Base-by-base conservation (phyloP, 2,888 invertebrate species). In the Adelphocoris suturalis region DNA sequence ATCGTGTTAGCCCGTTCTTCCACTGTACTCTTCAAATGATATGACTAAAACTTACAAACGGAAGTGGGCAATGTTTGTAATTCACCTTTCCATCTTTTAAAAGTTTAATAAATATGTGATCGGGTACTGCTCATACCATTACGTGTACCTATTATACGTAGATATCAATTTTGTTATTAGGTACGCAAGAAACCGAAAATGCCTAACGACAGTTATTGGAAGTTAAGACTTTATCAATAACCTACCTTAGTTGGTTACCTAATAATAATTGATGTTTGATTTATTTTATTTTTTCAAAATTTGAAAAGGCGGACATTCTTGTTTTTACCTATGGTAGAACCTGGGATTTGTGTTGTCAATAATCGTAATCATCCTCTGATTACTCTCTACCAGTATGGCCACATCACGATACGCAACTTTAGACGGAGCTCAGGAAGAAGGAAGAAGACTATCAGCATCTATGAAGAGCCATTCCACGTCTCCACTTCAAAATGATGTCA, bases 21-120 rank as follows among this genome's bases (percentile, higher is more conserved):
- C n/a, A n/a, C n/a, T n/a, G n/a, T n/a, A n/a, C n/a, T n/a, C n/a
- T n/a, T n/a, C n/a, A n/a, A n/a, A n/a, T 37, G 3, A 2, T 7
- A 52, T 11, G 1, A 52, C 19, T 19, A 68, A 23, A 68, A 16
- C 11, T 37, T 93, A 92, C 91, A 91, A 90, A 52, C 91, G 93
- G 37, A 93, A 95, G 52, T 95, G 94, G 94, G 90, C 94, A 13
- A 94, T 95, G 92, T 93, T 95, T 75, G 91, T 93, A 9, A 92
- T 95, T n/a, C n/a, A n/a, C n/a, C n/a, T n/a, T n/a, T n/a, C n/a
- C n/a, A n/a, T n/a, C n/a, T n/a, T n/a, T n/a, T n/a, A n/a, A n/a
- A n/a, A n/a, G n/a, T n/a, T n/a, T n/a, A n/a, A n/a, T n/a, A n/a
- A n/a, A n/a, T n/a, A n/a, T n/a, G n/a, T n/a, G n/a, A n/a, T n/a